phyloP scores from a whole-genome alignment of 2,888 invertebrate genomes.

The Caenorhabditis sp. region DNA sequence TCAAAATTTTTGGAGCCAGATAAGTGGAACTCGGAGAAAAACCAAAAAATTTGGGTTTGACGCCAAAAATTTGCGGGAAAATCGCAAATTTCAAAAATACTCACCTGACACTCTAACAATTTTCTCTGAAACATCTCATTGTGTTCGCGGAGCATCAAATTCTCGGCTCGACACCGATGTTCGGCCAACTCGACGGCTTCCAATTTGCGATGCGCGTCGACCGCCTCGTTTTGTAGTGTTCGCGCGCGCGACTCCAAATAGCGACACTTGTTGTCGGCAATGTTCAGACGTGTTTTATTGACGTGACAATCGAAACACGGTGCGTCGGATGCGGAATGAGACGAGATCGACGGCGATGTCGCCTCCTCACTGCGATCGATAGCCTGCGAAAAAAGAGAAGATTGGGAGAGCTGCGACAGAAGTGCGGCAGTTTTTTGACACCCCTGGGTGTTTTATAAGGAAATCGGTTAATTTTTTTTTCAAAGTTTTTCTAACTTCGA shows the following conservation, averaged over 20 bases:
- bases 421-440: too few species aligned
- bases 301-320: slow-evolving; percentile 50
- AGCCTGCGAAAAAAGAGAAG: too few species aligned
- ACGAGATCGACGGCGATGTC: slow-evolving; percentile 10
- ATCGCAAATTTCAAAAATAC: too few species aligned
- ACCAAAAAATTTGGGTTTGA: too few species aligned
- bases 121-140: slow-evolving; percentile 45
- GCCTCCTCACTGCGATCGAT: not conserved
- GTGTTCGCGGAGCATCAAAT: slow-evolving; percentile 34
- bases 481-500: too few species aligned
- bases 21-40: too few species aligned
- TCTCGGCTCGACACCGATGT: slow-evolving; percentile 26
- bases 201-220: slow-evolving; percentile 32
- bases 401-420: too few species aligned
- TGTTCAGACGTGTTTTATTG: slow-evolving; percentile 35
- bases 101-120: slow-evolving; percentile 45
- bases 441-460: too few species aligned
- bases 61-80: too few species aligned
- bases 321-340: slow-evolving; percentile 7
- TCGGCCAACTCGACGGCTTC: slow-evolving; percentile 30
- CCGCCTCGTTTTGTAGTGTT: slow-evolving; percentile 30
- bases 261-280: slow-evolving; percentile 38
- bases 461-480: too few species aligned
- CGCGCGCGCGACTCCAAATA: slow-evolving; percentile 35
- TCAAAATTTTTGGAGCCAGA: too few species aligned